These are phyloP conservation scores for Silurus asotus DNA, from an alignment of 2,113 vertebrate species.

Conservation along the genomic window DNA sequence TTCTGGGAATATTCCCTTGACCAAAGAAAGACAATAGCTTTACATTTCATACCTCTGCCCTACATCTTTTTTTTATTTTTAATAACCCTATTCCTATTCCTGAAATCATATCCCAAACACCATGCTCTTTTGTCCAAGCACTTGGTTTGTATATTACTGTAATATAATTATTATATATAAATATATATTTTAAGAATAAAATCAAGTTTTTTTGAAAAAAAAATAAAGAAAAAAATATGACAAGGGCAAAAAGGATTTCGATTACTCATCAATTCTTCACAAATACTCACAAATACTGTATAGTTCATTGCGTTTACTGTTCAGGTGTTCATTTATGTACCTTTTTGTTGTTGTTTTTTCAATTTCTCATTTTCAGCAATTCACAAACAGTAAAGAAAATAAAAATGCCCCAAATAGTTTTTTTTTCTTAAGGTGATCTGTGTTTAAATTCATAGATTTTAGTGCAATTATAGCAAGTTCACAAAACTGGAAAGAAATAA, in stretches of 20 bases:
- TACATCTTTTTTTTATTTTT: slow-evolving; percentile 3
- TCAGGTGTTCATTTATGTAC: slow-evolving; percentile 54
- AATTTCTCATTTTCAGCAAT: slow-evolving; percentile 53
- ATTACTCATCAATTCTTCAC: slow-evolving; percentile 58
- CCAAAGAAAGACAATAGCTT: slow-evolving; percentile 73
- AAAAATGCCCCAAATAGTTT: slow-evolving; percentile 45
- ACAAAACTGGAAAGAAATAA: background rate
- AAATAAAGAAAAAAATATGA: slow-evolving; percentile 55
- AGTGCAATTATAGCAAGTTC: background rate
- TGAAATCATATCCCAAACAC: slow-evolving; percentile 50
- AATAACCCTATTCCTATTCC: slow-evolving; percentile 62
- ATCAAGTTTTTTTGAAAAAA: slow-evolving; percentile 56
- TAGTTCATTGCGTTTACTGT: slow-evolving; percentile 59
- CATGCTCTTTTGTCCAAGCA: slow-evolving; percentile 71
- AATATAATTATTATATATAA: slow-evolving; percentile 75
- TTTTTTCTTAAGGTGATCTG: background rate
- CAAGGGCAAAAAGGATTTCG: slow-evolving; percentile 49
- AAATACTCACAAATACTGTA: slow-evolving; percentile 63
- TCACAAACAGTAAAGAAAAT: slow-evolving; percentile 33
- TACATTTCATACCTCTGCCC: slow-evolving; percentile 71
- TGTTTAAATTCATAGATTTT: background rate
- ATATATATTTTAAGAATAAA: slow-evolving; percentile 77
- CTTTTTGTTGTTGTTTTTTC: slow-evolving; percentile 54
- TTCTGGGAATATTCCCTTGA: slow-evolving; percentile 66
- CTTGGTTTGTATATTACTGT: slow-evolving; percentile 78